Conservation (phyloP, 2,797 vertebrate genomes). For the Knipowitschia caucasica region DNA sequence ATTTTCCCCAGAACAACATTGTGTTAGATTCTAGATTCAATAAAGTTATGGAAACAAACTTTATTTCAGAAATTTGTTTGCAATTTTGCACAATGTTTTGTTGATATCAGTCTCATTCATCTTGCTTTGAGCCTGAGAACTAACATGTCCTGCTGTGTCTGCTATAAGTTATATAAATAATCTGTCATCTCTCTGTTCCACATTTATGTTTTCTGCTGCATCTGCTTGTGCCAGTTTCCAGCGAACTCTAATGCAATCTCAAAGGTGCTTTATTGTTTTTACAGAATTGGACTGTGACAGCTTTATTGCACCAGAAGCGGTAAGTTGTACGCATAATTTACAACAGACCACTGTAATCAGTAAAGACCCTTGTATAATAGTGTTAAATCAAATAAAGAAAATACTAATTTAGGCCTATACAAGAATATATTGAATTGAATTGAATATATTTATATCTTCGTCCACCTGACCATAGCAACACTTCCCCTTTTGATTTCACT, state of each 20-base stretch:
- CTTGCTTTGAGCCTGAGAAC: not conserved
- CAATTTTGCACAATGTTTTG: no score
- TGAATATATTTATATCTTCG: no score
- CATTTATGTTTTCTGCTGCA: not conserved
- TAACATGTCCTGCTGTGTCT: not conserved
- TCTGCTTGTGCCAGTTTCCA: not conserved
- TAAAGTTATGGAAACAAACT: no score
- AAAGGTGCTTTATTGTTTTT: constrained; percentile 5
- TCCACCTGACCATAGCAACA: no score
- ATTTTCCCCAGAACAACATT: not conserved
- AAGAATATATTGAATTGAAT: no score
- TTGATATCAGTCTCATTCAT: not conserved
- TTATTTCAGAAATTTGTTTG: not conserved
- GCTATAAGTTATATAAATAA: constrained; percentile 2
- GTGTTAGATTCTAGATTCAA: no score
- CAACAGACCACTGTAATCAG: not conserved
- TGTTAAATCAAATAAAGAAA: not conserved
- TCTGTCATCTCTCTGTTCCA: not conserved
- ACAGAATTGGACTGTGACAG: constrained; percentile 56
- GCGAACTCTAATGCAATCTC: not conserved
- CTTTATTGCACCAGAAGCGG: constrained; percentile 29
- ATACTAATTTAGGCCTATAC: no score
- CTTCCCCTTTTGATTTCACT: no score
- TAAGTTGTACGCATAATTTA: constrained; percentile 18
- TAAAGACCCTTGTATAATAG: not conserved